Evolutionary conservation across 2,888 invertebrate genomes (phyloP), one percentile per base, ranked within the genome.

Genomic region (Athalia rosae): DNA sequence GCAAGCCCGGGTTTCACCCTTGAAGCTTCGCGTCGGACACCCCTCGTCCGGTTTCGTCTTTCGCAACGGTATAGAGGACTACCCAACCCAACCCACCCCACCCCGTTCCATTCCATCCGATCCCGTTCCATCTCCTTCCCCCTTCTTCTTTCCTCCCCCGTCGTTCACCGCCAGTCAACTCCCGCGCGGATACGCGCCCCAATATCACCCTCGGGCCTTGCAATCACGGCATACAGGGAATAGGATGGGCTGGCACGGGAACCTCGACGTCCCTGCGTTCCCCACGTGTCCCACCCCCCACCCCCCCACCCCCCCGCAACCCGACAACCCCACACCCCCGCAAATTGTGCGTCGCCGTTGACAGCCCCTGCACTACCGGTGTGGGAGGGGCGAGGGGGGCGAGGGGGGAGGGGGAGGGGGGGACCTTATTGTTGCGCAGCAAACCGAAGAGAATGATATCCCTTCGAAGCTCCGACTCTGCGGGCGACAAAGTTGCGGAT

Each of bases 151-250:
- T 77, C 80, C 77, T 73, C 81, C 81, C 83, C 80, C 79, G n/a
- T 9, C 56, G 58, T 28, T 41, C 77, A 76, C 63, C 76, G 48
- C 71, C 71, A 56, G 71, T 71, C 58, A 71, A 71, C 71, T 71
- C 71, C 71, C 67, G 58, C 79, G 63, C 13, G 58, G 76, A 83
- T 84, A 85, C 85, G 85, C 86, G 86, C 85, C 87, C 88, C 85
- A 85, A 88, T 87, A 87, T 88, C 84, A 85, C 88, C 87, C 85
- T 83, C 82, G 84, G 87, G 86, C 86, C 84, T 84, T 84, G 87
- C 89, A 88, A 89, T 89, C 88, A 88, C 86, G 84, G 84, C 85
- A 81, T 85, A 85, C 86, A 85, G 83, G 85, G 87, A 86, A 87
- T 86, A 86, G 87, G 87, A 87, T 84, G 87, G 76, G 78, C 77